Conservation (phyloP, 2,113 vertebrate species). For the Heptranchias perlo region DNA sequence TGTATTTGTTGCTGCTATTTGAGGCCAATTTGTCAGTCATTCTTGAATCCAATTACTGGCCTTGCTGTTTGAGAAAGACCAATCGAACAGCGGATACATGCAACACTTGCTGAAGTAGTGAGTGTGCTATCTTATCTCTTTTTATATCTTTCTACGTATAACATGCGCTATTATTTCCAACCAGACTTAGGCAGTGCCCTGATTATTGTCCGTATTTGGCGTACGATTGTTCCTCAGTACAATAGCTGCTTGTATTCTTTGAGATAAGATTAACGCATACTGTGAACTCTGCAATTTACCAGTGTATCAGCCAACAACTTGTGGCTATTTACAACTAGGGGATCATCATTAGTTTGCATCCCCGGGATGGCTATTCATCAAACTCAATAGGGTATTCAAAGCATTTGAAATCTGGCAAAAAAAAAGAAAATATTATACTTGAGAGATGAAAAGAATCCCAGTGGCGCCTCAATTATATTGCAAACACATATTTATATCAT, state of each 20-base stretch:
- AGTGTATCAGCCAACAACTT: neutral
- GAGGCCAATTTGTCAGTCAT: neutral
- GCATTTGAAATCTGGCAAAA: neutral
- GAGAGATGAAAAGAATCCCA: neutral
- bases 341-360: neutral
- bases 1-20: neutral
- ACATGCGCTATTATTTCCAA: too few species aligned
- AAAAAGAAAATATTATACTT: neutral
- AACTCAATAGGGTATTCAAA: constrained; percentile 6
- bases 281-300: neutral
- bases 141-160: too few species aligned
- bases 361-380: neutral
- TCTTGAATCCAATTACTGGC: neutral
- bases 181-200: neutral
- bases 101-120: neutral
- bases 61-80: too few species aligned
- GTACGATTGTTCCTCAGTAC: neutral
- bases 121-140: too few species aligned
- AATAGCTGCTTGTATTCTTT: neutral
- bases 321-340: neutral
- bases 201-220: neutral
- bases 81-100: neutral
- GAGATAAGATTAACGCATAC: neutral
- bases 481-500: neutral
- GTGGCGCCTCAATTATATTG: neutral